phyloP scores from a whole-genome alignment of 2,113 vertebrate species.

The Amphiprion ocellaris region DNA sequence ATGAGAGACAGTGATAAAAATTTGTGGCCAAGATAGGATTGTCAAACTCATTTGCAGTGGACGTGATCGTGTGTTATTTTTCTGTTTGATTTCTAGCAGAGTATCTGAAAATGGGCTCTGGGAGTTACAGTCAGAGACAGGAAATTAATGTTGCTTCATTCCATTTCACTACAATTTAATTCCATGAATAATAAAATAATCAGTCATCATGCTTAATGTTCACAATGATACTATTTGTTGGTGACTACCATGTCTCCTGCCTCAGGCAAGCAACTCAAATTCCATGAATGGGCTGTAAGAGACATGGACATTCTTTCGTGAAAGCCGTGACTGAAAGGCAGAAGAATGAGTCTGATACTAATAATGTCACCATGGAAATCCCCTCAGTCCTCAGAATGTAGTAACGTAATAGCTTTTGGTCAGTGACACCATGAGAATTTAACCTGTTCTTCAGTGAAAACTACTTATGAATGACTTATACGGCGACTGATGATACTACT shows the following conservation, averaged over 20 bases:
- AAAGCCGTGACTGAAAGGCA: constrained; percentile 25
- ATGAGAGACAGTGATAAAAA: constrained; percentile 35
- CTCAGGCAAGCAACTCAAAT: constrained; percentile 28
- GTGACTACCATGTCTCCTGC: constrained; percentile 17
- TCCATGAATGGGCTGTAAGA: constrained; percentile 21
- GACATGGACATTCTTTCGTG: not conserved
- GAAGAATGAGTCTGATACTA: constrained; percentile 43
- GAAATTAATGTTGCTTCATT: not conserved
- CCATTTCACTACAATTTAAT: not conserved
- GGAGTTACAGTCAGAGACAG: not conserved
- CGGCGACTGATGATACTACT: not conserved
- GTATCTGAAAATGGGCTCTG: not conserved
- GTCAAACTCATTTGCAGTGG: not conserved
- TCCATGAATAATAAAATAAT: not conserved
- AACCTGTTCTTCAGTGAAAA: not conserved
- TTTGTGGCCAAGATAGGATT: constrained; percentile 9
- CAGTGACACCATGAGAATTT: constrained; percentile 15
- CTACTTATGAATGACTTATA: not conserved
- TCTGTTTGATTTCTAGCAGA: not conserved
- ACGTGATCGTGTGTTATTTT: constrained; percentile 9
- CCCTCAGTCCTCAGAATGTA: constrained; percentile 32
- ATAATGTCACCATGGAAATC: constrained; percentile 56
- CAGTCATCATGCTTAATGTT: not conserved
- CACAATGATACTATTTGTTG: constrained; percentile 9
- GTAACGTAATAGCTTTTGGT: constrained; percentile 41